These are phyloP conservation scores for Panulirus ornatus DNA, from an alignment of 1,140 invertebrate species.

Conservation along the genomic window DNA sequence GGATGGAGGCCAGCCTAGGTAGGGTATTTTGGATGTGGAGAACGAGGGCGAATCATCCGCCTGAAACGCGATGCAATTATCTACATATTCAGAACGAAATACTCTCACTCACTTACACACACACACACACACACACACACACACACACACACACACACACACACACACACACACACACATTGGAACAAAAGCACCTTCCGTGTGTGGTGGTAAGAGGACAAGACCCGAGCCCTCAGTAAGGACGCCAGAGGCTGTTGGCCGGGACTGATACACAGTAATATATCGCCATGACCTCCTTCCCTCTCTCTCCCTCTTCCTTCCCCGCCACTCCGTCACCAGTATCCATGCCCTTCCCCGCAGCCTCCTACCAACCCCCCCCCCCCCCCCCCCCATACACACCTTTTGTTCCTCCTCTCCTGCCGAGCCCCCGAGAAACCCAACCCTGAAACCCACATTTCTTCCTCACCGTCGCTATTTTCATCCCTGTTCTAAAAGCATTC, in stretches of 20 bases:
- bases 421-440: too few relatives aligned
- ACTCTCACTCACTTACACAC: too few relatives aligned
- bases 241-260: neutral
- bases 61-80: too few relatives aligned
- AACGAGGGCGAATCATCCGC: too few relatives aligned
- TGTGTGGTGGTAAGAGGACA: neutral
- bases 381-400: neutral
- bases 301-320: neutral
- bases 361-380: neutral
- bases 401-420: neutral
- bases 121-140: too few relatives aligned
- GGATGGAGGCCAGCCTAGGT: too few relatives aligned
- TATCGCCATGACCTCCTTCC: neutral
- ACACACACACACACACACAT: neutral
- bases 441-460: neutral
- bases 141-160: neutral
- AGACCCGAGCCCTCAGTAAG: neutral
- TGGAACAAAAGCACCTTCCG: neutral
- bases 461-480: neutral
- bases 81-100: too few relatives aligned
- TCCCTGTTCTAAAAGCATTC: neutral
- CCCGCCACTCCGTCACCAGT: too few relatives aligned
- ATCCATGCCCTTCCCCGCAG: neutral
- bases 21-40: too few relatives aligned
- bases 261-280: neutral